These are phyloP conservation scores for Drosophila melanocephala DNA, from an alignment of 2,888 invertebrate genomes.

Conservation along the genomic window DNA sequence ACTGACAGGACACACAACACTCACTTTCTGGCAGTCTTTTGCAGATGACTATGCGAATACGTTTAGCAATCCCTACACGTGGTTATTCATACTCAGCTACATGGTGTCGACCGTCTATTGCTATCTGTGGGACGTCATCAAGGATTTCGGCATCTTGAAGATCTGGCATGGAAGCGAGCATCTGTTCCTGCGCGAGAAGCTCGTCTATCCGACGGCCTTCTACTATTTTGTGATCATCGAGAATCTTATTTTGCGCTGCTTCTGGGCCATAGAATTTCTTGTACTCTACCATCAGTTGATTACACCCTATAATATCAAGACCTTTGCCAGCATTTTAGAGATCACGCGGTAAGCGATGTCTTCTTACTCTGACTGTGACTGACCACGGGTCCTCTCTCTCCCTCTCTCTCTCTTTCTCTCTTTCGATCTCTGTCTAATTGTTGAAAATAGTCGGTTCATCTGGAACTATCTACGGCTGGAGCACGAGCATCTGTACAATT, in stretches of 20 bases:
- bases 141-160: constrained; percentile 98
- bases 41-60: constrained; percentile 87
- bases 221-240: constrained; percentile 97
- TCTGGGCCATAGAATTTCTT: constrained; percentile 95
- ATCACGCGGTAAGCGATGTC: constrained; percentile 89
- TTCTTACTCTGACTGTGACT: neutral
- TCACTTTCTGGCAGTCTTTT: constrained; percentile 53
- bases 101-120: constrained; percentile 96
- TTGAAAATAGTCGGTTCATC: constrained; percentile 90
- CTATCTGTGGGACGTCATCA: constrained; percentile 97
- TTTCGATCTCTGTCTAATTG: neutral
- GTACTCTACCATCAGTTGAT: constrained; percentile 91
- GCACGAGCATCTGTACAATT: constrained; percentile 99
- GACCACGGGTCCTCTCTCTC: neutral
- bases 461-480: constrained; percentile 99
- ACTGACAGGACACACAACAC: neutral
- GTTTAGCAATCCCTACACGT: constrained; percentile 92
- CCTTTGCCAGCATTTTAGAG: constrained; percentile 92
- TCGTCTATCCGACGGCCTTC: constrained; percentile 94
- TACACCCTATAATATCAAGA: constrained; percentile 91
- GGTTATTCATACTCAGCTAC: constrained; percentile 93
- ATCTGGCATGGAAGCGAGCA: constrained; percentile 93
- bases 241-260: constrained; percentile 95
- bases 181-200: constrained; percentile 95
- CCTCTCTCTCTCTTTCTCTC: neutral